These are phyloP conservation scores for Hippopotamus amphibius DNA, from an alignment of 2,113 vertebrate species.

Conservation along the genomic window DNA sequence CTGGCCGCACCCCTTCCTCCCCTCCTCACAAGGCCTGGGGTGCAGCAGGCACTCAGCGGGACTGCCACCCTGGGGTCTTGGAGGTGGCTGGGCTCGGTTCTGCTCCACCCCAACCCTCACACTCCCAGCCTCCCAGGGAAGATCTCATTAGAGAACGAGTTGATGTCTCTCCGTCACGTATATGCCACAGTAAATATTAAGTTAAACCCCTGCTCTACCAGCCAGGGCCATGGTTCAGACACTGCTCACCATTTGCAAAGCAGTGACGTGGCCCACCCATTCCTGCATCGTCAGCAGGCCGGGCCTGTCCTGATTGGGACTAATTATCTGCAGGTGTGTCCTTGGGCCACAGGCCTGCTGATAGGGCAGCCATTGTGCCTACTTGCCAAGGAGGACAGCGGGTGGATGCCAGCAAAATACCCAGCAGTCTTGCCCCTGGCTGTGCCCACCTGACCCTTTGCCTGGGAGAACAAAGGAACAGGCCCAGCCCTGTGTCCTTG, in stretches of 20 bases:
- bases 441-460: not conserved
- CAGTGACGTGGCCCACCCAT: slow-evolving; percentile 74
- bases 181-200: slow-evolving; percentile 83
- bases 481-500: not conserved
- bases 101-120: not conserved
- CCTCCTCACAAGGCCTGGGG: not conserved
- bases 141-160: slow-evolving; percentile 66
- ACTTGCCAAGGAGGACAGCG: slow-evolving; percentile 78
- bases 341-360: slow-evolving; percentile 78
- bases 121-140: slow-evolving; percentile 49
- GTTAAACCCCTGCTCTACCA: slow-evolving; percentile 59
- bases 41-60: not conserved
- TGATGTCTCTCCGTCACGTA: slow-evolving; percentile 69
- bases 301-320: slow-evolving; percentile 85
- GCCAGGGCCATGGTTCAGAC: slow-evolving; percentile 78
- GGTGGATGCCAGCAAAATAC: not conserved
- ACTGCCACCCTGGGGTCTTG: not conserved
- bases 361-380: slow-evolving; percentile 69
- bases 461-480: slow-evolving; percentile 41
- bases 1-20: not conserved
- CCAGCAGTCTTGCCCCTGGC: not conserved
- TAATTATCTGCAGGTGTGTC: slow-evolving; percentile 88
- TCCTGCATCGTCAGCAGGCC: slow-evolving; percentile 87
- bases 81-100: not conserved
- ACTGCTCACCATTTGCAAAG: slow-evolving; percentile 80